Percentiles rank a stretch among this genome's conserved stretches.
phyloP scores from a whole-genome alignment of 1,140 invertebrate genomes.

The Ips typographus region DNA sequence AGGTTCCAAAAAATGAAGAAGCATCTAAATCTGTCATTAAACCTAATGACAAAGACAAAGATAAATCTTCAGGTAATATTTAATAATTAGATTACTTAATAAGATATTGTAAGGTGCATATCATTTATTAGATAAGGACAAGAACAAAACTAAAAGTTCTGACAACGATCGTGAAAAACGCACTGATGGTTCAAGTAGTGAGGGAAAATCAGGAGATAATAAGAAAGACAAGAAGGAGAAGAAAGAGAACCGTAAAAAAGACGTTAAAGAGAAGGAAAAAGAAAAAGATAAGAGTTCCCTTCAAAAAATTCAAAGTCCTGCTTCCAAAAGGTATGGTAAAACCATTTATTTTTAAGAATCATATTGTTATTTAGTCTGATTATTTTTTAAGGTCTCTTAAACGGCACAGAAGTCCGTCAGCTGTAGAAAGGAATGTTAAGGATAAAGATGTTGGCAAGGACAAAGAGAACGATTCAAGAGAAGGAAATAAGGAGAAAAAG shows the following conservation, averaged over 20 bases:
- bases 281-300: conserved; percentile 49
- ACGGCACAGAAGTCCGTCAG: conserved; percentile 53
- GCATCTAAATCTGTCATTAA: conserved; percentile 23
- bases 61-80: conserved; percentile 15
- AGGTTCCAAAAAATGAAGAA: conserved; percentile 51
- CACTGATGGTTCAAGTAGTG: conserved; percentile 48
- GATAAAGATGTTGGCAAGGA: conserved; percentile 50
- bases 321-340: conserved; percentile 37
- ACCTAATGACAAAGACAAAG: conserved; percentile 43
- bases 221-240: conserved; percentile 56
- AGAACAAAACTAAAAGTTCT: conserved; percentile 60
- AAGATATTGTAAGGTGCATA: conserved; percentile 36
- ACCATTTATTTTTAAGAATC: no score
- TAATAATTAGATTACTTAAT: neutral
- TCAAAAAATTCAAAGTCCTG: conserved; percentile 34
- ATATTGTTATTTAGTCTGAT: no score
- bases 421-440: conserved; percentile 47
- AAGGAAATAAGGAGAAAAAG: conserved; percentile 47
- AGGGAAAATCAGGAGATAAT: conserved; percentile 60
- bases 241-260: conserved; percentile 51
- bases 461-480: conserved; percentile 50
- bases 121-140: conserved; percentile 55
- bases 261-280: conserved; percentile 50
- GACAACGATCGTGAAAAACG: conserved; percentile 57
- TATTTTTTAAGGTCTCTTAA: conserved; percentile 50